phyloP scores from a whole-genome alignment of 2,888 invertebrate genomes.

The Andrena camellia region DNA sequence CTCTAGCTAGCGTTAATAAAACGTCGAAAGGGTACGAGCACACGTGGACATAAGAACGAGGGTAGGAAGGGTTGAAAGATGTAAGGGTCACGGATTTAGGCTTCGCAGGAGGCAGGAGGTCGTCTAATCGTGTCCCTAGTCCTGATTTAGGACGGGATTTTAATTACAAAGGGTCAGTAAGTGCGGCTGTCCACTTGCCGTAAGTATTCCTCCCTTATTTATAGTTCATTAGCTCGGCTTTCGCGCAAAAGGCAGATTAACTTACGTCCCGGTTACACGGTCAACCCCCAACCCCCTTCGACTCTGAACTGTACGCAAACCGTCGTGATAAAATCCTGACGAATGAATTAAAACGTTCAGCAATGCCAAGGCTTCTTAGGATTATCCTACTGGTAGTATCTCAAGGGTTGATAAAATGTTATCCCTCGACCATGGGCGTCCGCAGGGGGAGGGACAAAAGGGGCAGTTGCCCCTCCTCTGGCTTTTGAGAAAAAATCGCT shows the following conservation, averaged over 20 bases:
- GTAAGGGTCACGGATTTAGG: slow-evolving; percentile 71
- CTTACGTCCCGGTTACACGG: slow-evolving; percentile 54
- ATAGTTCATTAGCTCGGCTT: slow-evolving; percentile 80
- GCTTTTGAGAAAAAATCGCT: too few relatives aligned
- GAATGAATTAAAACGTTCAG: slow-evolving; percentile 2
- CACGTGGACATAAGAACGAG: slow-evolving; percentile 51
- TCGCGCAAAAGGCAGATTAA: slow-evolving; percentile 76
- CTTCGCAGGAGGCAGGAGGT: slow-evolving; percentile 69
- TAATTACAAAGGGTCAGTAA: slow-evolving; percentile 83
- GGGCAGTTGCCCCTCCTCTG: too few relatives aligned
- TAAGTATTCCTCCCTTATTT: slow-evolving; percentile 78
- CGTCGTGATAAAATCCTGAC: neutral
- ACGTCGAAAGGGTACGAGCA: neutral
- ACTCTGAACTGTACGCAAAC: slow-evolving; percentile 18
- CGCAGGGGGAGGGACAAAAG: too few relatives aligned
- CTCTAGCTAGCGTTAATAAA: slow-evolving; percentile 7
- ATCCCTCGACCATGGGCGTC: too few relatives aligned
- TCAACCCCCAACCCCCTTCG: slow-evolving; percentile 20
- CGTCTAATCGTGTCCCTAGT: slow-evolving; percentile 79
- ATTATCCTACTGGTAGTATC: too few relatives aligned
- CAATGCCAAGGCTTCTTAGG: neutral
- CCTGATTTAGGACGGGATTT: slow-evolving; percentile 83
- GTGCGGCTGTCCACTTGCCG: slow-evolving; percentile 72
- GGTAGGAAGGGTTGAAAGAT: slow-evolving; percentile 44
- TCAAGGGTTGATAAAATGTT: neutral